A percentile compares a stretch with the other conserved stretches of the same genome.
phyloP scores from a whole-genome alignment of 2,888 invertebrate genomes.

The Tipula helvola region DNA sequence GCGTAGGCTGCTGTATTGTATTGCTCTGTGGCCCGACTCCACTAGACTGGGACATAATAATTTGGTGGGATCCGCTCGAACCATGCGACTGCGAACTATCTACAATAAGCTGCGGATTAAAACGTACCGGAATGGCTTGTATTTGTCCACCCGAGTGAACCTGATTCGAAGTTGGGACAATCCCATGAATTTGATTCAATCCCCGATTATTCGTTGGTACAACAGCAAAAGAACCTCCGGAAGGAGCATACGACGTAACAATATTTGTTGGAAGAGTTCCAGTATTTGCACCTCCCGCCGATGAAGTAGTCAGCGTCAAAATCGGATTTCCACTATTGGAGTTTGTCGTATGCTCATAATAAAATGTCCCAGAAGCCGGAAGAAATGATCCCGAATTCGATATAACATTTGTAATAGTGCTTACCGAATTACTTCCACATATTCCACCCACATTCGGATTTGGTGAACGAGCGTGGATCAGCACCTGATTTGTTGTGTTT shows the following conservation, averaged over 20 bases:
- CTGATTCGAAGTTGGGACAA: constrained; percentile 7
- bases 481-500: constrained; percentile 20
- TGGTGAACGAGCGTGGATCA: constrained; percentile 25
- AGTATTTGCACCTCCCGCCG: constrained; percentile 24
- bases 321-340: neutral
- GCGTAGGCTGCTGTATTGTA: constrained; percentile 20
- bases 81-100: constrained; percentile 12
- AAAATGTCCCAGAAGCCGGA: constrained; percentile 30
- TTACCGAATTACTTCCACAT: constrained; percentile 15
- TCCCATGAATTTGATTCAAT: constrained; percentile 25
- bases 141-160: constrained; percentile 19
- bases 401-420: constrained; percentile 17
- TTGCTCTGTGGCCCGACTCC: constrained; percentile 16
- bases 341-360: constrained; percentile 24
- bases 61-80: constrained; percentile 17
- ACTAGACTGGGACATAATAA: constrained; percentile 22
- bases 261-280: constrained; percentile 12
- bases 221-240: constrained; percentile 32
- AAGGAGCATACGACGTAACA: constrained; percentile 15
- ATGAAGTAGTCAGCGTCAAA: constrained; percentile 27
- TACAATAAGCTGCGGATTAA: constrained; percentile 24
- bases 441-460: constrained; percentile 17
- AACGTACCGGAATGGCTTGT: constrained; percentile 26
- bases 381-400: constrained; percentile 20
- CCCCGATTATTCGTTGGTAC: constrained; percentile 26